Conservation (phyloP, 2,888 invertebrate species). For the Stenotaenia linearis region DNA sequence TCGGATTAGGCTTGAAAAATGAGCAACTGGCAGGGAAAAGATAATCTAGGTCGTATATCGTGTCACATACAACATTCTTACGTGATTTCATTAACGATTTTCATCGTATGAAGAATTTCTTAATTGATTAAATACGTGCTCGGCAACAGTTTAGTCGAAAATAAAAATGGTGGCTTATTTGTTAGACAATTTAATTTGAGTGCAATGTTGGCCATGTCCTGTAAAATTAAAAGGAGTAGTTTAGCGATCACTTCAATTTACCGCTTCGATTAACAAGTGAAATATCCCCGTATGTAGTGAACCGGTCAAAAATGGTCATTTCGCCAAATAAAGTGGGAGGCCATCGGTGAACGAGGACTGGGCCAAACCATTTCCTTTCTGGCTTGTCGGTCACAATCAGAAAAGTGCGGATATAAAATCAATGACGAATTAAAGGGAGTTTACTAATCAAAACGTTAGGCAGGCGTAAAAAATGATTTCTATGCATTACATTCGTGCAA, state of each 20-base stretch:
- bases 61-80: too few relatives aligned
- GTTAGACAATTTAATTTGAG: not conserved
- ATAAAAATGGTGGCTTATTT: not conserved
- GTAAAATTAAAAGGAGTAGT: not conserved
- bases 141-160: not conserved
- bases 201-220: not conserved
- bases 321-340: not conserved
- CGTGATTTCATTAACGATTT: too few relatives aligned
- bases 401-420: constrained; percentile 1
- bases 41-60: too few relatives aligned
- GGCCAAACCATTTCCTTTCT: constrained; percentile 17
- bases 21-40: too few relatives aligned
- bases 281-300: constrained; percentile 12
- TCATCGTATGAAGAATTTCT: too few relatives aligned
- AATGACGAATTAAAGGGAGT: not conserved
- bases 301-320: constrained; percentile 11
- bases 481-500: not conserved
- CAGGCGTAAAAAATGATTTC: not conserved
- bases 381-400: constrained; percentile 21
- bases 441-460: not conserved
- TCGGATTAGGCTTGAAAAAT: too few relatives aligned
- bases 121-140: too few relatives aligned
- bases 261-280: constrained; percentile 3
- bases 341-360: not conserved
- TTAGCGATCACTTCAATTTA: constrained; percentile 5